Percentiles rank a stretch among this genome's conserved stretches.
Evolutionary conservation across 2,113 vertebrate species (phyloP).

Genomic region (Alces alces): DNA sequence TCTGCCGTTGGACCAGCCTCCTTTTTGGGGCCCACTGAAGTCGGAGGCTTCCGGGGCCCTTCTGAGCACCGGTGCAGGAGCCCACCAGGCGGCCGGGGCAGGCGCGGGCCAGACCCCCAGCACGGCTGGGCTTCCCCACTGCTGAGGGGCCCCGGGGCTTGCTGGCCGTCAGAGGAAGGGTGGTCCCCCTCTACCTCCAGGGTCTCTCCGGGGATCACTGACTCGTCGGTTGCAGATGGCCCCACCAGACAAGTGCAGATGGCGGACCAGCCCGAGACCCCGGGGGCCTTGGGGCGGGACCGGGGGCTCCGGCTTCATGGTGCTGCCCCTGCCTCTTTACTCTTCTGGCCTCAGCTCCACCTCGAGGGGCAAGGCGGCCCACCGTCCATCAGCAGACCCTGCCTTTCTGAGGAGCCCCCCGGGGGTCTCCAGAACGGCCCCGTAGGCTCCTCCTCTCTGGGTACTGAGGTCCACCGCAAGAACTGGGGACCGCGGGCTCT

Average conservation of each 20-base stretch:
- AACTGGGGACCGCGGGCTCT: neutral
- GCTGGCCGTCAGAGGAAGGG: neutral
- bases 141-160: accelerated
- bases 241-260: neutral
- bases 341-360: neutral
- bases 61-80: neutral
- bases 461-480: neutral
- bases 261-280: neutral
- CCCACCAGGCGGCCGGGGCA: neutral
- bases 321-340: too few relatives aligned
- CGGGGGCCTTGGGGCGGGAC: neutral
- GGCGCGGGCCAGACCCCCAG: neutral
- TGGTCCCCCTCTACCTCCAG: neutral
- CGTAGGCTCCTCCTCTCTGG: neutral
- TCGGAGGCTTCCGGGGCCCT: neutral
- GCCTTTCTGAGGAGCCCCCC: neutral
- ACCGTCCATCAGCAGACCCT: accelerated
- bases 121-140: accelerated
- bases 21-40: neutral
- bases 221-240: neutral
- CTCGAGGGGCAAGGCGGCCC: neutral
- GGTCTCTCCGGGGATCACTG: neutral
- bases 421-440: neutral
- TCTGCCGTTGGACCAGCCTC: neutral
- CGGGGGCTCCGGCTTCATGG: too few relatives aligned